Evolutionary conservation across 1,140 invertebrate species (phyloP), one percentile per base, ranked within the genome.

Genomic region (Harlomillsia oculata): DNA sequence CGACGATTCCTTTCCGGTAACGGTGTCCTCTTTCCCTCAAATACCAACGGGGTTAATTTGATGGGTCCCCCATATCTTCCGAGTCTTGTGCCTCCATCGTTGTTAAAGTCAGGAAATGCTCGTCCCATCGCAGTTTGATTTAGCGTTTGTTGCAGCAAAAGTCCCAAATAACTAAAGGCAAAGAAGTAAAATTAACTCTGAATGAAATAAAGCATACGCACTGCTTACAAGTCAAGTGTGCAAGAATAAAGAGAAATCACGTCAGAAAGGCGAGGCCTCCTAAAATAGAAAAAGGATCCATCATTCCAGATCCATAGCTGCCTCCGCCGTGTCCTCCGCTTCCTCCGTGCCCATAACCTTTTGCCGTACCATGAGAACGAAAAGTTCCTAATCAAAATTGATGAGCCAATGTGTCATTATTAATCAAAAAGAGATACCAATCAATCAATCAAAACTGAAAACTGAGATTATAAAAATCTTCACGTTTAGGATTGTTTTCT

Each of bases 201-300:
- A 48, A 28, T 32, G 6, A 8, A n/a, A 41, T 5, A 21, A 16
- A n/a, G 6, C n/a, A 48, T 32, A 32, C 11, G 21, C n/a, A 5
- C 6, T 45, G 8, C 26, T 26, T 21, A 23, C 14, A 45, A 45
- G 6, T 11, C 18, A 34, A 16, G 4, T 11, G 25, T 46, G 11
- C 25, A 25, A 21, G 8, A 46, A 9, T n/a, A n/a, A 39, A 41
- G 29, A 43, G 8, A 8, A 34, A 34, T 34, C n/a, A 57, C 30
- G 53, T 56, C 6, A 64, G 45, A 30, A 64, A 64, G 9, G 62
- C 57, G 11, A 64, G 25, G 14, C 58, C 51, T 14, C 62, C 62
- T 3, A 60, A 36, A 46, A 64, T 61, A 11, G 62, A 60, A 41
- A 64, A 64, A 14, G 62, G 62, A 34, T 64, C 62, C 21, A 60